Evolutionary conservation across 2,888 invertebrate genomes (phyloP).

Genomic region (Silvanus unidentatus): DNA sequence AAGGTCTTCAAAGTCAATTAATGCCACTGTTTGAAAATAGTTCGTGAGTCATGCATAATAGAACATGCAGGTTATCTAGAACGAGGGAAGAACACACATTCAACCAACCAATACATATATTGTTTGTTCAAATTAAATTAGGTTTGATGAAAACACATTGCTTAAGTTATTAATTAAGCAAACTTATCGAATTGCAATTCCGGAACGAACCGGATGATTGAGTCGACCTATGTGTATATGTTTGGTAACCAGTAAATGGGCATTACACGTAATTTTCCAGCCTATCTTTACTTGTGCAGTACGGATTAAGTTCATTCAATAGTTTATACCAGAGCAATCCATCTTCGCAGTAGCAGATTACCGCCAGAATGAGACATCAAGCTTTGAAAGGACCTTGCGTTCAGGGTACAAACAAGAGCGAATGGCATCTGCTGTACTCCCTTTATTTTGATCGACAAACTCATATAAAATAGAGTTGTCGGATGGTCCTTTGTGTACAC

Average conservation of each 20-base stretch:
- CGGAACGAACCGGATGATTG: background rate
- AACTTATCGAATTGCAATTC: constrained; percentile 15
- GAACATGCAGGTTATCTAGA: background rate
- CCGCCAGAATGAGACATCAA: constrained; percentile 37
- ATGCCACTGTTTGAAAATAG: background rate
- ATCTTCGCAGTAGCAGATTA: constrained; percentile 42
- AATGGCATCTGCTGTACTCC: too few species aligned
- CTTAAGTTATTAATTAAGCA: constrained; percentile 19
- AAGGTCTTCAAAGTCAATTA: background rate
- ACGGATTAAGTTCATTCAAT: constrained; percentile 42
- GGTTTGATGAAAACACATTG: constrained; percentile 18
- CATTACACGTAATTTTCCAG: constrained; percentile 38
- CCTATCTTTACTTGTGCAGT: constrained; percentile 37
- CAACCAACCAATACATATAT: background rate
- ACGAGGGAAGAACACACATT: background rate
- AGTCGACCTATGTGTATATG: background rate
- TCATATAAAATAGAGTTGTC: too few species aligned
- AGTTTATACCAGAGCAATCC: constrained; percentile 40
- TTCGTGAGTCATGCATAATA: background rate
- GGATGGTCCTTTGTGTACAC: too few species aligned
- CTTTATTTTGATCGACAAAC: too few species aligned
- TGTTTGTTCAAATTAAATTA: constrained; percentile 3
- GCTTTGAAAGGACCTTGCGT: constrained; percentile 31
- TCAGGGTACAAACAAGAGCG: too few species aligned
- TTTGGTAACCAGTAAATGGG: constrained; percentile 18